Evolutionary conservation across 1,140 invertebrate genomes (phyloP).

Genomic region (Planococcus citri): DNA sequence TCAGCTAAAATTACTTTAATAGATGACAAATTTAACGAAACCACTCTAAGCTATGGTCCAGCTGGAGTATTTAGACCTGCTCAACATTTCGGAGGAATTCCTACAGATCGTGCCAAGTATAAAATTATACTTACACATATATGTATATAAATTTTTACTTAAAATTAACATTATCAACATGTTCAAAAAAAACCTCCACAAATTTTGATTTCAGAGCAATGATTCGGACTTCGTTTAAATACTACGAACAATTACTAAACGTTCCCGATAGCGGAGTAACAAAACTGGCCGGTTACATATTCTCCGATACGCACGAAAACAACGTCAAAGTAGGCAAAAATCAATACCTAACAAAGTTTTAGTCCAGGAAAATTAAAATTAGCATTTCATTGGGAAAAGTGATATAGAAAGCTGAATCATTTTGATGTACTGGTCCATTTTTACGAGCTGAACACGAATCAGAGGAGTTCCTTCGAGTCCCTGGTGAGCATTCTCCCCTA

Average conservation of each 20-base stretch:
- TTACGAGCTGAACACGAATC: too few species aligned
- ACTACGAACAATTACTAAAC: neutral
- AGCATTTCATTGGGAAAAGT: too few species aligned
- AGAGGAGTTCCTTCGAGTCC: too few species aligned
- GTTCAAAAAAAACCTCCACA: too few species aligned
- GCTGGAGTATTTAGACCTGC: constrained; percentile 77
- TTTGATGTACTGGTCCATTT: too few species aligned
- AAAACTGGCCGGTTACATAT: constrained; percentile 60
- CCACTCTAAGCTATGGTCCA: constrained; percentile 73
- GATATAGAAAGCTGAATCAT: too few species aligned
- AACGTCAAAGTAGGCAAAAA: constrained; percentile 41
- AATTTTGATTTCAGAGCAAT: neutral
- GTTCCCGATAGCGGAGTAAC: constrained; percentile 48
- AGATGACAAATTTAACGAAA: constrained; percentile 61
- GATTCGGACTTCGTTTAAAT: neutral
- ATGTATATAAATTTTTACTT: too few species aligned
- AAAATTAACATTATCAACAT: too few species aligned
- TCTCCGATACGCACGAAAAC: constrained; percentile 50
- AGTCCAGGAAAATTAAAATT: too few species aligned
- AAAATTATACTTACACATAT: too few species aligned
- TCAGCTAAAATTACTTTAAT: constrained; percentile 53
- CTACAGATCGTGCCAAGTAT: constrained; percentile 52
- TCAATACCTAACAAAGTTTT: too few species aligned
- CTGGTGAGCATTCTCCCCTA: too few species aligned
- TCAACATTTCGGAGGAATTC: constrained; percentile 54